A percentile compares a stretch with the other conserved stretches of the same genome.
These are phyloP conservation scores for Decapterus maruadsi DNA, from an alignment of 2,797 vertebrate genomes.

Conservation along the genomic window DNA sequence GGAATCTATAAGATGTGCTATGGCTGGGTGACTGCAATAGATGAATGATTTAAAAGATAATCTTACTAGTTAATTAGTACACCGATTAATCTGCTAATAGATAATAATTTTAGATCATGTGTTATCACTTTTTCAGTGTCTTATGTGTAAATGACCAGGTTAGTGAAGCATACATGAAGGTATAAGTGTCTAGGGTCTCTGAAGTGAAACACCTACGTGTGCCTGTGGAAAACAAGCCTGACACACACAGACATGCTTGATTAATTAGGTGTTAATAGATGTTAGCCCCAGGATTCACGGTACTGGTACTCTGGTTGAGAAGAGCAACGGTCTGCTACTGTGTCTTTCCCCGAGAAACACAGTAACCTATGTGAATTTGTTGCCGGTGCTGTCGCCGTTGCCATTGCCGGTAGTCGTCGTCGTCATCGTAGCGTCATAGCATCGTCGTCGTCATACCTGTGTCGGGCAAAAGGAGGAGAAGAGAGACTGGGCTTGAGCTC, in stretches of 20 bases:
- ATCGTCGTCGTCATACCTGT: too few species aligned
- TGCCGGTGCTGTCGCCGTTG: too few species aligned
- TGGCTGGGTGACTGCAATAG: constrained; percentile 48
- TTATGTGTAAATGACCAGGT: constrained; percentile 20
- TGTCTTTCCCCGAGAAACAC: too few species aligned
- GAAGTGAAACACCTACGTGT: neutral
- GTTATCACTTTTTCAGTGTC: neutral
- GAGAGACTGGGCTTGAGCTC: too few species aligned
- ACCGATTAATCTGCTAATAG: constrained; percentile 61
- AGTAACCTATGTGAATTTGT: too few species aligned
- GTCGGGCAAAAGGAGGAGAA: too few species aligned
- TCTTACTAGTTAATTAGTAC: constrained; percentile 61
- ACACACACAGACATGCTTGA: neutral
- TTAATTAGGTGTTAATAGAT: neutral
- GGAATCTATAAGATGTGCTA: constrained; percentile 36
- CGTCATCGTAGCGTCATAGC: too few species aligned
- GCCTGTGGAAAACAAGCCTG: neutral
- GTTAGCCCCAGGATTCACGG: too few species aligned
- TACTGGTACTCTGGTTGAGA: too few species aligned
- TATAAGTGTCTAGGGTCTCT: neutral
- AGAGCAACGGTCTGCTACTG: too few species aligned
- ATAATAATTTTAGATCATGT: constrained; percentile 30
- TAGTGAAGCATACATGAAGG: constrained; percentile 19
- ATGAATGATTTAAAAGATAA: constrained; percentile 55
- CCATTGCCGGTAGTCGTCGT: too few species aligned